A percentile compares a stretch with the other conserved stretches of the same genome.
Conservation (phyloP, 2,113 vertebrate species). For the Corvus hawaiiensis region DNA sequence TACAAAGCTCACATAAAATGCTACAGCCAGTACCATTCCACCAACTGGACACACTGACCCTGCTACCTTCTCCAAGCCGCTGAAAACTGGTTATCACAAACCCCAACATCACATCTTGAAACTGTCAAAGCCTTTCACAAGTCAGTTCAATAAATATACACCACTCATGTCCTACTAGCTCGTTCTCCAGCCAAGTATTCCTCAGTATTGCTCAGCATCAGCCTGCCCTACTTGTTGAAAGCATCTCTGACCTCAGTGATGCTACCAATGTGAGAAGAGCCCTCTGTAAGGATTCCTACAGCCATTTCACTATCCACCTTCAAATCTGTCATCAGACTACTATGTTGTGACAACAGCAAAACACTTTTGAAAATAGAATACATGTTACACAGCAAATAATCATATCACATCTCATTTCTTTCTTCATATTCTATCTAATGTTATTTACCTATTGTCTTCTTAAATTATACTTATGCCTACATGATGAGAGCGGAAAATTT, state of each 20-base stretch:
- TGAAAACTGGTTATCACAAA: background rate
- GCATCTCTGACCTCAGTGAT: background rate
- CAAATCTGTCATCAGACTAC: background rate
- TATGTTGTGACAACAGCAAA: background rate
- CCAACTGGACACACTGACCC: background rate
- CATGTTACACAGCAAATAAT: background rate
- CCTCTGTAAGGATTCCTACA: background rate
- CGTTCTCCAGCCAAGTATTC: background rate
- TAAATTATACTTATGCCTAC: background rate
- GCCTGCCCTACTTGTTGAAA: background rate
- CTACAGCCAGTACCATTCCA: background rate
- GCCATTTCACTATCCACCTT: background rate
- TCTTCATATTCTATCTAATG: background rate
- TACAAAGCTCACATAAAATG: background rate
- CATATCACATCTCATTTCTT: background rate
- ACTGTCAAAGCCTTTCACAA: background rate
- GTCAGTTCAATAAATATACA: background rate
- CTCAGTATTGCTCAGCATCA: background rate
- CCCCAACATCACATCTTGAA: background rate
- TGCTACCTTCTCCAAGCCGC: background rate
- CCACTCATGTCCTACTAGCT: fast-evolving
- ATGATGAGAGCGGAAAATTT: background rate
- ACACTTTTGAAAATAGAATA: background rate
- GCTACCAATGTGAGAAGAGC: background rate
- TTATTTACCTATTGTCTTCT: background rate